These are phyloP conservation scores for Orius laevigatus DNA, from an alignment of 1,140 invertebrate species.

Conservation along the genomic window DNA sequence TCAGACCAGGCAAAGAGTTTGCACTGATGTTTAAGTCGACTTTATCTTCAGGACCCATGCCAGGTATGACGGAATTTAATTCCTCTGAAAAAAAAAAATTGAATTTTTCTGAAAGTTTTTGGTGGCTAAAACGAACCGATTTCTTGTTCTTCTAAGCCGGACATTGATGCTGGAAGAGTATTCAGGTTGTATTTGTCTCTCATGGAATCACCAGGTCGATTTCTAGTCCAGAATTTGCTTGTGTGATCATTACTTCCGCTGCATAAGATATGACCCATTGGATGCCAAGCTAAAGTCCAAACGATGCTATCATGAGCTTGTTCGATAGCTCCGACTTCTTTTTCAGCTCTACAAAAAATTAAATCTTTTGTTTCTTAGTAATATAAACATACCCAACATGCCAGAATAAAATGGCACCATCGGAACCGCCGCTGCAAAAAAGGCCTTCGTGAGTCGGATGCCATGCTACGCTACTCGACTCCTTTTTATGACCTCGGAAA, in stretches of 20 bases:
- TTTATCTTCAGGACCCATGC: conserved; percentile 87
- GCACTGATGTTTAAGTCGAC: conserved; percentile 38
- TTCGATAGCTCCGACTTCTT: conserved; percentile 95
- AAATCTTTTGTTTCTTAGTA: not conserved
- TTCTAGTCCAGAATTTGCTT: conserved; percentile 98
- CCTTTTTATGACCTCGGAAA: conserved; percentile 96
- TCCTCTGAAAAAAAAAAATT: conserved; percentile 29
- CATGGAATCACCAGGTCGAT: conserved; percentile 95
- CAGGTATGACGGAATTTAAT: conserved; percentile 67
- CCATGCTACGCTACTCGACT: conserved; percentile 94
- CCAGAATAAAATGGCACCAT: conserved; percentile 97
- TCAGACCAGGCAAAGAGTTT: conserved; percentile 16
- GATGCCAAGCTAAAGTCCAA: conserved; percentile 98
- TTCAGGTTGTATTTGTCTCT: conserved; percentile 96
- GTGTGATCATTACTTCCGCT: conserved; percentile 97
- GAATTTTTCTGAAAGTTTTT: not conserved
- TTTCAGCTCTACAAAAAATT: conserved; percentile 58
- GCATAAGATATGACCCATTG: conserved; percentile 93
- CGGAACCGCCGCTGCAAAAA: conserved; percentile 92
- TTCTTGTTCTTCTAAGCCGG: conserved; percentile 53
- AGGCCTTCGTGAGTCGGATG: conserved; percentile 93
- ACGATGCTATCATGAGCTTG: conserved; percentile 98
- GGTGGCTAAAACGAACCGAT: conserved; percentile 40
- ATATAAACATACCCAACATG: conserved; percentile 70
- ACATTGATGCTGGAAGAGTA: conserved; percentile 60